Base-by-base conservation (phyloP, 2,797 vertebrate genomes). In the Argyrosomus regius region DNA sequence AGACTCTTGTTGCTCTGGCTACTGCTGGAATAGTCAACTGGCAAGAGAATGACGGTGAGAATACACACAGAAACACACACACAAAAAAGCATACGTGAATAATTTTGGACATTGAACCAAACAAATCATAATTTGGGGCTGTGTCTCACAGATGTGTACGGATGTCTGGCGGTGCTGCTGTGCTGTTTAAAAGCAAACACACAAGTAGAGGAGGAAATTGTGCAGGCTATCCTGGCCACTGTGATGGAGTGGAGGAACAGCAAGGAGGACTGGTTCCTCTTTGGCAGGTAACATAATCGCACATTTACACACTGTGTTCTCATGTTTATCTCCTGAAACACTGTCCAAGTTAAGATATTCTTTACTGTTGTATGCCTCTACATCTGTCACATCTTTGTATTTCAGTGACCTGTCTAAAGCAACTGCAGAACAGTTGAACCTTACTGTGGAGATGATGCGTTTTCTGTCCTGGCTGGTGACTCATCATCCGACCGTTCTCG, bases 381-480 rank as follows among this genome's bases (percentile, higher is more conserved):
- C 20, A 54, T 72, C 17, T 69, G 20, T 63, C 53, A 49, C 81
- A 20, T 91, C 50, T 86, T 41, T 90, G 54, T 80, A 17, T 89
- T 84, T 62, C 90, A 99, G 98, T 91, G 95, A 95, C 86, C 89
- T 99, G 39, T 96, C 96, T 31, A 94, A 96, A 83, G 93, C 85
- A 5, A 95, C 94, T 39, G 85, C 95, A 59, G 88, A 94, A n/a
- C 88, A 96, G 76, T 90, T 99, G 76, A 96, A 94, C 71, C 83
- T 98, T n/a, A 94, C 96, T 62, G 96, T 98, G 85, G 98, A 99
- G 90, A 96, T 99, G 87, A 97, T 98, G 58, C 96, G 95, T 63
- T 97, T 97, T 86, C 93, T 99, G 69, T 96, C 95, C 64, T 93
- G 96, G 85, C 83, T 98, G 88, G 92, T 98, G 88, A 92, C 93